Percentiles rank a stretch among this genome's conserved stretches.
Evolutionary conservation across 2,113 vertebrate species (phyloP).

Genomic region (Desmodus rotundus): DNA sequence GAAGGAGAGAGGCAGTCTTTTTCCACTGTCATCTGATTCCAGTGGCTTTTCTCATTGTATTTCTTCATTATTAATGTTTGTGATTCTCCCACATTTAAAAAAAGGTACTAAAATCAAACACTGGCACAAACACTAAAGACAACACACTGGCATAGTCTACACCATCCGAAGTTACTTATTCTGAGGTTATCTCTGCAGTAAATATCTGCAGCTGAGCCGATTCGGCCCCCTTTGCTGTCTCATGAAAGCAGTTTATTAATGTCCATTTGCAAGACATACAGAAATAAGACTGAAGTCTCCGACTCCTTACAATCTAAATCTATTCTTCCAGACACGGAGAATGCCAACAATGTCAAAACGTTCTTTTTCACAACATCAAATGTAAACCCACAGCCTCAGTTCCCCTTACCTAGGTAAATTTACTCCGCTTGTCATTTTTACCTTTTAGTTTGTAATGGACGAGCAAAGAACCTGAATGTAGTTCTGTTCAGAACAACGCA

Average conservation of each 20-base stretch:
- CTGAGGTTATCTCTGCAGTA: not conserved
- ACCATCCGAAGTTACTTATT: not conserved
- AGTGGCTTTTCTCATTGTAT: not conserved
- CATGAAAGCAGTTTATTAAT: not conserved
- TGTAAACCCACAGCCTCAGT: not conserved
- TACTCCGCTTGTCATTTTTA: not conserved
- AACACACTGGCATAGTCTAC: not conserved
- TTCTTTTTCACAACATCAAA: not conserved
- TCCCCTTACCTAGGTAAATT: not conserved
- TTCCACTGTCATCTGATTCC: not conserved
- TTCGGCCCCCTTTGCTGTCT: not conserved
- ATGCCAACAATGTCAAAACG: not conserved
- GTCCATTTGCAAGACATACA: not conserved
- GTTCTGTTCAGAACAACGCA: slow-evolving; percentile 31
- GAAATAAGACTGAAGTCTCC: not conserved
- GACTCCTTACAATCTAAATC: not conserved
- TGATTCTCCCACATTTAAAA: not conserved
- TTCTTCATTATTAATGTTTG: not conserved
- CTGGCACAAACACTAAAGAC: not conserved
- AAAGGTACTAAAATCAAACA: not conserved
- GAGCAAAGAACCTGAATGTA: not conserved
- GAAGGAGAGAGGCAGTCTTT: not conserved
- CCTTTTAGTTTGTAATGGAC: slow-evolving; percentile 27
- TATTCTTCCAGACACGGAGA: not conserved
- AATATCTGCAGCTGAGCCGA: not conserved